A percentile compares a stretch with the other conserved stretches of the same genome.
phyloP scores from a whole-genome alignment of 2,888 invertebrate species.

The Dolichomitus sp. region DNA sequence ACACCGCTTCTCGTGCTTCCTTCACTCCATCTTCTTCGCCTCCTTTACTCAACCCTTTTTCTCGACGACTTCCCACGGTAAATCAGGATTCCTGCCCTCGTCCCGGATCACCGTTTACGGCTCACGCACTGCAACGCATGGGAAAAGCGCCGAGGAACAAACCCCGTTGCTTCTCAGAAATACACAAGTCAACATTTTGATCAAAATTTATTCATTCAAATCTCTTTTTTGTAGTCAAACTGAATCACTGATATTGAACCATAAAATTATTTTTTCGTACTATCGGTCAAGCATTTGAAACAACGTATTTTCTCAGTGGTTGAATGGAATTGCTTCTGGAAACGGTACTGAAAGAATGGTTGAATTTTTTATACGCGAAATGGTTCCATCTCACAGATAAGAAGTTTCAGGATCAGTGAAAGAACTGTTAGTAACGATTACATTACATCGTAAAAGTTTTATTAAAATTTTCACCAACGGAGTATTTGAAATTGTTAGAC shows the following conservation, averaged over 20 bases:
- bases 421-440: no score
- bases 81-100: conserved; percentile 59
- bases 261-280: not conserved
- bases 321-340: no score
- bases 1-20: conserved; percentile 25
- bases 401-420: no score
- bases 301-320: no score
- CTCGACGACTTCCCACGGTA: conserved; percentile 63
- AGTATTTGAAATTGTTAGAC: no score
- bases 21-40: conserved; percentile 18
- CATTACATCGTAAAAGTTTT: no score
- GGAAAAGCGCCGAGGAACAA: conserved; percentile 14
- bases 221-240: not conserved
- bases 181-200: not conserved
- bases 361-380: no score
- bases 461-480: no score
- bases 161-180: conserved; percentile 25
- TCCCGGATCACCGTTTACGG: conserved; percentile 46
- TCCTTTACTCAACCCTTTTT: conserved; percentile 42
- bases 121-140: not conserved
- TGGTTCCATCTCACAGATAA: no score
- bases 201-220: not conserved
- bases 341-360: no score
- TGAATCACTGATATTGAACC: not conserved
- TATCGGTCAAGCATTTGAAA: not conserved